Base-by-base conservation (phyloP, 2,113 vertebrate species). In the Chaetodon auriga region DNA sequence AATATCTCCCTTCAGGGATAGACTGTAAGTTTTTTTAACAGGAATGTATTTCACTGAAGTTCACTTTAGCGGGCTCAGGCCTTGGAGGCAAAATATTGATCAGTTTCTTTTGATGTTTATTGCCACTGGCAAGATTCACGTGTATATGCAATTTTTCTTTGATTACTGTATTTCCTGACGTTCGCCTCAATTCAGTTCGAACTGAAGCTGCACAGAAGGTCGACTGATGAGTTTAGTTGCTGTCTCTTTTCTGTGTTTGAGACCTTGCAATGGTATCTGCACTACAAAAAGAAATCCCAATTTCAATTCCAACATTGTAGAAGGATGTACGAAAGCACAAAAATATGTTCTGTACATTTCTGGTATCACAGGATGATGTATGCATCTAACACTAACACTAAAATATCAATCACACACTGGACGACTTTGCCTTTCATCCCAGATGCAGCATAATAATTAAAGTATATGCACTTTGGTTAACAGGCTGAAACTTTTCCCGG, bases 11-110 rank as follows among this genome's bases (percentile, higher is more conserved):
- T 38, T 66, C 48, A 66, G 78, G 64, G 57, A 66, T 51, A 16
- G 7, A 69, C 43, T 64, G 49, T 61, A 48, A 15, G 7, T 21
- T 74, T 46, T 46, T 63, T 73, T 30, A 66, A 83, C 51, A 62
- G 54, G 7, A 87, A 82, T 75, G 55, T 16, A 51, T 79, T 86
- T 65, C 53, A 85, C 78, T 80, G 72, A 84, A 72, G 68, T 75
- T 88, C n/a, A 35, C 51, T 54, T 73, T 54, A 60, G 60, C 8
- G 6, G 15, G 68, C 66, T 82, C 58, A 61, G 61, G 57, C 62
- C 68, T 89, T 45, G 63, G 41, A 91, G 43, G 78, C 46, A 66
- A 76, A 73, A 80, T 87, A 93, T 92, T 65, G 87, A 94, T 89
- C 69, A n/a, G 38, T 58, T 72, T 79, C 30, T 90, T 82, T 66